Base-by-base conservation (phyloP, 2,888 invertebrate genomes). In the Caenorhabditis angaria region DNA sequence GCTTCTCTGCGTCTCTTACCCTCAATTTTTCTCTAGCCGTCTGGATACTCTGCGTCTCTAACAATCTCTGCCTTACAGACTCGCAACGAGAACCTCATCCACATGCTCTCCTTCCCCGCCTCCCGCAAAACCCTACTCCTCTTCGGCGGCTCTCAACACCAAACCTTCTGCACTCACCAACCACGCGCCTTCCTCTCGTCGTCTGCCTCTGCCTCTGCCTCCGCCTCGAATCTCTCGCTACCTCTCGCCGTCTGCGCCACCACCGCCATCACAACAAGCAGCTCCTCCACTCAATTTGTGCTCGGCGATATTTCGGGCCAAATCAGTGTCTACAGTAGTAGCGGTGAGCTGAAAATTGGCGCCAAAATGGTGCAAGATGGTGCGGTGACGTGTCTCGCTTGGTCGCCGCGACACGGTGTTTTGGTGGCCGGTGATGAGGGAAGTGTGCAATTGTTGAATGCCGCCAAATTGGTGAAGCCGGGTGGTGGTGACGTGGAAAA, bases 81-180 rank as follows among this genome's bases (percentile, higher is more conserved):
- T 0, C 35, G 72, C 54, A 67, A 67, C 41, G 72, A 72, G 35
- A 47, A 60, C 12, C 63, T 72, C 28, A 61, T 72, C 24, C 5
- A 32, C 25, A 72, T 72, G 63, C 32, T 63, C 1, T 63, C 72
- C 14, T 67, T 64, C 20, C 59, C 68, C 4, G n/a, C n/a, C n/a
- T 58, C 73, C 0, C 32, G 73, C 1, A 73, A 65, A 56, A 73
- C 68, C 0, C 27, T 68, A 10, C 41, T 74, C n/a, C 58, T 74
- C 25, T 64, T 74, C 48, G 74, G 74, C n/a, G 65, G 63, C 2
- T n/a, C 35, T 0, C 54, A 48, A 10, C 74, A 74, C 41, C 70
- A 74, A 24, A 70, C 69, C 0, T 74, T 69, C 24, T 74, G 74
- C 50, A 60, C 69, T 1, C 74, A 74, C 53, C 70, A 74, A 29